phyloP scores from a whole-genome alignment of 2,113 vertebrate genomes.

The Noturus placidus region DNA sequence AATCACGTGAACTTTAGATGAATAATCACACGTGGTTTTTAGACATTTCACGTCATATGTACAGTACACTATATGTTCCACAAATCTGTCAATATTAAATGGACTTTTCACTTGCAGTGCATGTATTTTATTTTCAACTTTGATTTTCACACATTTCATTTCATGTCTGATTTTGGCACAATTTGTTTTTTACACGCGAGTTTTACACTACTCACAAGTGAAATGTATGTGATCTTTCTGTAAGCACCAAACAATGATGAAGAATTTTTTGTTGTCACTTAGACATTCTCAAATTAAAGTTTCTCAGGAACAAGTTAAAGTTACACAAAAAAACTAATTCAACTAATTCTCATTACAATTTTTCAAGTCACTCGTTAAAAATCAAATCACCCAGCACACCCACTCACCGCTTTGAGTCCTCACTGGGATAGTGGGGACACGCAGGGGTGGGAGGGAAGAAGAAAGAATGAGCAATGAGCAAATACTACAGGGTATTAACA shows the following conservation, averaged over 20 bases:
- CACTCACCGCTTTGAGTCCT: slow-evolving; percentile 30
- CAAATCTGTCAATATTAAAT: not conserved
- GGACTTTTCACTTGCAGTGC: not conserved
- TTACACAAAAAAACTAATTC: not conserved
- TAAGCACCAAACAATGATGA: not conserved
- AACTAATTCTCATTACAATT: not conserved
- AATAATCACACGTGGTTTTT: not conserved
- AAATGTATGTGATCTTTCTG: not conserved
- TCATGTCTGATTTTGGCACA: not conserved
- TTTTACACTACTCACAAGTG: not conserved
- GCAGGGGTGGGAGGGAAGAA: slow-evolving; percentile 20
- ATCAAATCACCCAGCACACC: not conserved
- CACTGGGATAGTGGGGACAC: slow-evolving; percentile 21
- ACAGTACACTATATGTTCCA: not conserved
- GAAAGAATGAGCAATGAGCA: slow-evolving; percentile 1
- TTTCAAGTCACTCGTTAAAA: not conserved
- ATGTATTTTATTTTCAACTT: not conserved
- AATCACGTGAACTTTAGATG: not conserved
- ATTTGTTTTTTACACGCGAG: not conserved
- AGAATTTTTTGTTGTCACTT: not conserved
- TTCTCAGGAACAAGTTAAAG: not conserved
- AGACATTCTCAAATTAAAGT: not conserved
- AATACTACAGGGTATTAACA: not conserved
- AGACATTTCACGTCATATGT: not conserved
- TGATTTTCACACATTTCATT: not conserved